Evolutionary conservation across 2,888 invertebrate species (phyloP).

Genomic region (Hylaea fasciaria): DNA sequence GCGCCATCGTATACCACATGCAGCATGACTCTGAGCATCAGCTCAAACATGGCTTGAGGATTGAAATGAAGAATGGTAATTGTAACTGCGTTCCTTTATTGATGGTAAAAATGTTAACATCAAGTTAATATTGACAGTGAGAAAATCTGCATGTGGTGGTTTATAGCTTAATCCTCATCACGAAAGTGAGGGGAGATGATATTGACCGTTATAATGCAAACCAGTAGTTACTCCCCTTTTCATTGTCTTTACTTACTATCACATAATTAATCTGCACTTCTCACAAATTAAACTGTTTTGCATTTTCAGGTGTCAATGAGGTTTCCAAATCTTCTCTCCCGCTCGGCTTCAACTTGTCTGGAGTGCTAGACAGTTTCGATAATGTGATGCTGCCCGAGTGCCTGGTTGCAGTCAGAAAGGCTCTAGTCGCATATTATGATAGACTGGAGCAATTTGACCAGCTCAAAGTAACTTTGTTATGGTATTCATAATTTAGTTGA

Average conservation of each 20-base stretch:
- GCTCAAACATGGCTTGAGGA: conserved; percentile 68
- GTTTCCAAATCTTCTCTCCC: conserved; percentile 67
- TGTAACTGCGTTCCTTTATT: no score
- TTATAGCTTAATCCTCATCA: no score
- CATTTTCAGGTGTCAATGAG: conserved; percentile 58
- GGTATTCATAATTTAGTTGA: background rate
- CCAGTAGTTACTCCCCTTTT: no score
- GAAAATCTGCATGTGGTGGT: no score
- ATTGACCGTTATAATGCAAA: no score
- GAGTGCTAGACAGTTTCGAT: conserved; percentile 65
- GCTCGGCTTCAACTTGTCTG: conserved; percentile 67
- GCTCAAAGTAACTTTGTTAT: conserved; percentile 58
- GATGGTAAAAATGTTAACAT: background rate
- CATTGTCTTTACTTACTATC: no score
- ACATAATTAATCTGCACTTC: no score
- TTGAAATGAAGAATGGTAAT: conserved; percentile 66
- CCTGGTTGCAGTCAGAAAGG: conserved; percentile 64
- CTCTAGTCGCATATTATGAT: conserved; percentile 71
- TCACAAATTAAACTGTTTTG: no score
- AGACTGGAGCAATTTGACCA: conserved; percentile 66
- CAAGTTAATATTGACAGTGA: no score
- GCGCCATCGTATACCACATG: conserved; percentile 71
- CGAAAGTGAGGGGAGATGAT: no score
- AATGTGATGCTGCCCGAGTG: conserved; percentile 72
- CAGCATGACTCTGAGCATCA: conserved; percentile 58